Base-by-base conservation (phyloP, 2,888 invertebrate species). In the Mycalesis mineus region DNA sequence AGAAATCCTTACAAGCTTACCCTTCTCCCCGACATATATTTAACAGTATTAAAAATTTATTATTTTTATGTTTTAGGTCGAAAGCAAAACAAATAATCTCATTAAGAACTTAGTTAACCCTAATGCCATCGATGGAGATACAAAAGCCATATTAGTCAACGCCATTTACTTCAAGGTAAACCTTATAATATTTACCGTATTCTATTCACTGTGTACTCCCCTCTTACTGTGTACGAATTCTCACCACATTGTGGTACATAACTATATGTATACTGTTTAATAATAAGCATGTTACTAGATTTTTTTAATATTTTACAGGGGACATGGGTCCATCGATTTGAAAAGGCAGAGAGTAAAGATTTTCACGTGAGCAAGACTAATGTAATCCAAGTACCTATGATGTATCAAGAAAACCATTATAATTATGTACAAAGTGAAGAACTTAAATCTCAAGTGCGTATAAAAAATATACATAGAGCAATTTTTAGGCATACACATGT, bases 141-240 rank as follows among this genome's bases (percentile, higher is more conserved):
- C 95, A 0, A 84, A 91, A 39, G 82, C 95, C 62, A 91, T 97
- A 1, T 90, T 97, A 5, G 92, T 96, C 0, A 97, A 96, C 77
- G 96, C 96, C 0, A 92, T 97, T 44, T 96, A 96, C 75, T 97
- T 97, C 83, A 96, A 96, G 87, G 92, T 91, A 69, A 22, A 22
- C 5, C 22, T 22, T 5, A 22, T 22, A 22, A 22, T 22, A 4
- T 22, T 22, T 5, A 22, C 22, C 22, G 22, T 4, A 22, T 22
- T 22, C n/a, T 22, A 22, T 22, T 22, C 5, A 22, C 22, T 4
- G 22, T 22, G 2, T 22, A n/a, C n/a, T n/a, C n/a, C n/a, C n/a
- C n/a, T n/a, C n/a, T n/a, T n/a, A n/a, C n/a, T n/a, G n/a, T n/a
- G n/a, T n/a, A n/a, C n/a, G n/a, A n/a, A n/a, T n/a, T n/a, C n/a